Percentiles rank a stretch among this genome's conserved stretches.
Conservation (phyloP, 2,797 vertebrate genomes). For the Vireo griseus region DNA sequence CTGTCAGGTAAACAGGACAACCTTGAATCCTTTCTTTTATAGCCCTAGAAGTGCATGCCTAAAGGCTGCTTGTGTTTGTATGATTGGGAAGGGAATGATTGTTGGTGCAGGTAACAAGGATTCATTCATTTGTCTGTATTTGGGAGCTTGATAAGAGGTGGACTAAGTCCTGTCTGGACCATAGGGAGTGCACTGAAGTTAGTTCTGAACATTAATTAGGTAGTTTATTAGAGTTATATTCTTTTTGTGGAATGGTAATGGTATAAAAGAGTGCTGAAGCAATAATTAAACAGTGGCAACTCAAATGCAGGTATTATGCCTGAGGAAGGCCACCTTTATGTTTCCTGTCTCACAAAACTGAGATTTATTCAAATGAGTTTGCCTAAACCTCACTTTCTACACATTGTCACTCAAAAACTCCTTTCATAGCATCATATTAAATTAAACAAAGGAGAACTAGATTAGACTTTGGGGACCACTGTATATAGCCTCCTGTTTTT, state of each 20-base stretch:
- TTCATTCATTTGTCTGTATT: background rate
- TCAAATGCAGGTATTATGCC: background rate
- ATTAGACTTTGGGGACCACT: background rate
- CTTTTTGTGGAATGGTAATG: background rate
- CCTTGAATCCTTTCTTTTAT: background rate
- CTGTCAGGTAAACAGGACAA: background rate
- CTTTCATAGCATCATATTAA: background rate
- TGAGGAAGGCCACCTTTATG: background rate
- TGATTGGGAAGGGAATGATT: background rate
- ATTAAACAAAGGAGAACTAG: background rate
- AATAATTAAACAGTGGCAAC: background rate
- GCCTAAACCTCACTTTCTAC: background rate
- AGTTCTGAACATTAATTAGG: background rate
- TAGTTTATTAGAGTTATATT: background rate
- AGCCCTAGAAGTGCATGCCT: background rate
- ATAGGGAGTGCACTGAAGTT: background rate
- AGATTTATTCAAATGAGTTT: background rate
- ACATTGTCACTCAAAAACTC: background rate
- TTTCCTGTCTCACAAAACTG: background rate
- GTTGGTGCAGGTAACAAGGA: background rate
- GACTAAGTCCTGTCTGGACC: background rate
- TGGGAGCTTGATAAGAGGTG: background rate
- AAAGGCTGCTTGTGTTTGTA: background rate
- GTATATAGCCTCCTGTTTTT: background rate
- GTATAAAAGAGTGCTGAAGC: background rate